Evolutionary conservation across 64 coral and sea anemone genomes (phyloP), one percentile per base, ranked within the genome.

Genomic region (Acropora tenuis): DNA sequence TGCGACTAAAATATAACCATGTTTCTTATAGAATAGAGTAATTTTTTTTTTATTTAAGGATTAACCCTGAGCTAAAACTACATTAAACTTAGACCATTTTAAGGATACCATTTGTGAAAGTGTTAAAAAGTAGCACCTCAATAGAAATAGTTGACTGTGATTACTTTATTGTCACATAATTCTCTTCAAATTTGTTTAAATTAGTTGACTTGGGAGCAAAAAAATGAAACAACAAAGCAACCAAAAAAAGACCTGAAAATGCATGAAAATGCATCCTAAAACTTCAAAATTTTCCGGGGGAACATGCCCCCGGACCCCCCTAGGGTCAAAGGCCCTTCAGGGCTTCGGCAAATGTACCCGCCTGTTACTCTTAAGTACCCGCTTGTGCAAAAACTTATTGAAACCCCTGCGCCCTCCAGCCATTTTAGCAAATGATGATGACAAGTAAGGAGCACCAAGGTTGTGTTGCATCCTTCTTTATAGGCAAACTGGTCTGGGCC

Each of bases 41-140:
- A 67, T 67, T 16, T 76, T 43, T 0, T 12, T 43, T 76, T 43
- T 74, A 76, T 53, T 53, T 53, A 74, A 43, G 71, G 41, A 41
- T 74, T 41, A 74, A 74, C 71, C 71, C 71, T 74, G 71, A 74
- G 71, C 71, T 74, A 74, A 74, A 74, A 40, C 71, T 74, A 74
- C 19, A 74, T 74, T 74, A 74, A n/a, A 74, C 19, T 30, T 74
- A 30, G 17, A 74, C 16, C 73, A 75, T 45, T 75, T 75, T 75
- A 75, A 75, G 6, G 41, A 75, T 75, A 75, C 73, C 73, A 75
- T 1, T 75, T 75, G 73, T 75, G 73, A 75, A 75, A 71, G 67
- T 20, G 67, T 71, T 71, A 71, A 71, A 71, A 71, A 13, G 67
- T 71, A 71, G 67, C 67, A 71, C 67, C 67, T 71, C 67, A 71